These are phyloP conservation scores for Meriones psammophilus DNA, from an alignment of 2,797 vertebrate species.

Conservation along the genomic window DNA sequence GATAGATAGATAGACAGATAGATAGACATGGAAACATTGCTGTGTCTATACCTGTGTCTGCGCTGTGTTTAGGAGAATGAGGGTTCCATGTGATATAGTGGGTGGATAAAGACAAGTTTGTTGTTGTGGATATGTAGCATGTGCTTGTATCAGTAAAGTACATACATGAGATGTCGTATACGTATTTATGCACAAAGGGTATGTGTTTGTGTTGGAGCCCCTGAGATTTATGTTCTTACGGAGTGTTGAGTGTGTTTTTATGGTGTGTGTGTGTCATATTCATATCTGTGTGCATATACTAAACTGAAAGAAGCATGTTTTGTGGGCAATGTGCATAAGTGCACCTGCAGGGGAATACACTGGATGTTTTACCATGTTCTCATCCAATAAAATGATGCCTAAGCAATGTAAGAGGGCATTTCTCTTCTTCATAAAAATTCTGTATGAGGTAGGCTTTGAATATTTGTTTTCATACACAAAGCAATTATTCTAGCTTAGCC, in stretches of 20 bases:
- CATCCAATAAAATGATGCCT: constrained; percentile 25
- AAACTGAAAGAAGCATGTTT: not conserved
- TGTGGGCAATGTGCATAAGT: not conserved
- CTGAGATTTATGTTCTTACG: not conserved
- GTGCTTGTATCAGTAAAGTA: not conserved
- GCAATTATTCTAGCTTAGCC: constrained; percentile 65
- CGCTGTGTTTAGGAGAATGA: not conserved
- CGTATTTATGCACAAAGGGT: not conserved
- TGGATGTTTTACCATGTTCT: constrained; percentile 46
- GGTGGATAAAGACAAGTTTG: not conserved
- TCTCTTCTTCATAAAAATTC: not conserved
- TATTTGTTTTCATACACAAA: constrained; percentile 73
- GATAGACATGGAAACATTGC: too few species aligned
- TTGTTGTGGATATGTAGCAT: not conserved
- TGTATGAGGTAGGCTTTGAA: constrained; percentile 58
- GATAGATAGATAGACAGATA: too few species aligned
- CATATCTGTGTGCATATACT: not conserved
- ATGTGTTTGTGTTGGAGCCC: not conserved
- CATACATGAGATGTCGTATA: not conserved
- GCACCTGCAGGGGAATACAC: not conserved
- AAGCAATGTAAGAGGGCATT: not conserved
- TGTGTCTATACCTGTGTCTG: not conserved
- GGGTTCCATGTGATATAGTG: not conserved
- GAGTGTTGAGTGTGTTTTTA: not conserved
- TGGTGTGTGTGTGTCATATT: not conserved